Evolutionary conservation across 2,888 invertebrate species (phyloP).

Genomic region (Leucophora obtusa): DNA sequence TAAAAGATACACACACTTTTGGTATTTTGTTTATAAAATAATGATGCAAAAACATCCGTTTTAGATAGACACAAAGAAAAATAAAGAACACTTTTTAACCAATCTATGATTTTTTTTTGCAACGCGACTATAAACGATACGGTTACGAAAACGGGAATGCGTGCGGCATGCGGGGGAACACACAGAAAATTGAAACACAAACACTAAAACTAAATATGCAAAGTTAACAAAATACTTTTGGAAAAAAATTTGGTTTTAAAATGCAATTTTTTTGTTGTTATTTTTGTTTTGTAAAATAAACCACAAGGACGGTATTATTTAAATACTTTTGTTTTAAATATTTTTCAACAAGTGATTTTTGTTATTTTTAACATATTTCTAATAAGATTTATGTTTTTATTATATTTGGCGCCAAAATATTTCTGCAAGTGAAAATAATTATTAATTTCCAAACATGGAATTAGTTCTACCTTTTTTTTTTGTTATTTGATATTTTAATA

Average conservation of each 20-base stretch:
- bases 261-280: slow-evolving; percentile 3
- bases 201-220: not conserved
- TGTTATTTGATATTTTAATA: not conserved
- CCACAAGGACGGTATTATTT: slow-evolving; percentile 11
- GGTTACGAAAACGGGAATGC: not conserved
- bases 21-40: slow-evolving; percentile 50
- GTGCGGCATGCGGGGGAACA: not conserved
- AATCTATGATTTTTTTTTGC: slow-evolving; percentile 6
- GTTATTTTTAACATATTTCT: not conserved
- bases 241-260: slow-evolving; percentile 6
- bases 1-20: slow-evolving; percentile 44
- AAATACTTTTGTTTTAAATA: not conserved
- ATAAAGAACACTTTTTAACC: not conserved
- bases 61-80: slow-evolving; percentile 21
- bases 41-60: slow-evolving; percentile 59
- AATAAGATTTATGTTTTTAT: not conserved
- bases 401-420: slow-evolving; percentile 34
- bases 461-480: not conserved
- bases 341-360: slow-evolving; percentile 20
- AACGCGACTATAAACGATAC: not conserved
- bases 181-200: slow-evolving; percentile 5
- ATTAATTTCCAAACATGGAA: not conserved
- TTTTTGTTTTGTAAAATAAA: slow-evolving; percentile 7
- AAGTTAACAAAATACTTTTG: slow-evolving; percentile 9
- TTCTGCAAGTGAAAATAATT: not conserved